Evolutionary conservation across 2,888 invertebrate species (phyloP), one percentile per base, ranked within the genome.

Genomic region (Hirtodrosophila alboralis): DNA sequence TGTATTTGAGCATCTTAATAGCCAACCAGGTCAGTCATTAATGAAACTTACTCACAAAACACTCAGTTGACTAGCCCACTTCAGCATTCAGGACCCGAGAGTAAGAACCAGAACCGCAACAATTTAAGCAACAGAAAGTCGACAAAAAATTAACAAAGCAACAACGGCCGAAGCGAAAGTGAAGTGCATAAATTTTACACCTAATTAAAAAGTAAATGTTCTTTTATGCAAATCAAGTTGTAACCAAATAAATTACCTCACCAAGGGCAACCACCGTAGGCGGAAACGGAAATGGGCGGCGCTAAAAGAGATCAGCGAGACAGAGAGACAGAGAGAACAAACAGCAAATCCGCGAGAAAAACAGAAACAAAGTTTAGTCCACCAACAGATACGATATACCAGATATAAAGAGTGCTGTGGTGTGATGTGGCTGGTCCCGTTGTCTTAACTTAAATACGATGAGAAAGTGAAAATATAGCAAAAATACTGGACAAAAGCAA

Each of bases 201-300:
- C 85, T 86, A 78, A 84, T 84, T 84, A 77, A 85, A 86, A 84
- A 80, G 80, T 86, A 83, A 84, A 84, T 84, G 72, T 57, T 73
- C 68, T 78, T 83, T 84, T 85, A 86, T 83, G 86, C 86, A 86
- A 85, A 85, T 85, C 80, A 80, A 78, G 75, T 72, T 77, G 70
- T 69, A 67, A 72, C 83, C 77, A 75, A 75, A 84, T 86, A 84
- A 83, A 84, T 84, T 83, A 75, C 68, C 57, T 54, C 56, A 48
- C 48, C 52, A 18, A 33, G 41, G 54, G 13, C 48, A 27, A 31
- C 33, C 23, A 37, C 7, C 10, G 9, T 12, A n/a, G 10, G 21
- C 9, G 9, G 8, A 16, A 10, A 14, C 21, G 7, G 13, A 1
- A 26, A 37, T 40, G 23, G 26, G 34, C 10, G 23, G n/a, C 26